Evolutionary conservation across 1,140 invertebrate genomes (phyloP).

Genomic region (Hirudo medicinalis): DNA sequence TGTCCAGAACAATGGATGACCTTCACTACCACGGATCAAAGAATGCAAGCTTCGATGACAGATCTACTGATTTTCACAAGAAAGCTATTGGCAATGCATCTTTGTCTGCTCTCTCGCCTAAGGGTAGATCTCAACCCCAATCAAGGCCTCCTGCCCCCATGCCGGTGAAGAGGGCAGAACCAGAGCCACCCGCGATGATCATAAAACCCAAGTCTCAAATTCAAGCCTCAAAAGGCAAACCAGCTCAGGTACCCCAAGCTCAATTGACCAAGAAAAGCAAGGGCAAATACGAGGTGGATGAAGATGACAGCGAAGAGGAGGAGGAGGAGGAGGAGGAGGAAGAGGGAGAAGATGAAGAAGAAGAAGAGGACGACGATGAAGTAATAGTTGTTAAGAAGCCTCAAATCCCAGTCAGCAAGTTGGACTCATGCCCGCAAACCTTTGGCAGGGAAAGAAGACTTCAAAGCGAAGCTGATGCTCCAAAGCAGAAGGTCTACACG

Average conservation of each 20-base stretch:
- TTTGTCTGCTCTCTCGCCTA: neutral
- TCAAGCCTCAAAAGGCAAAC: neutral
- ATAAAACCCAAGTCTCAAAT: neutral
- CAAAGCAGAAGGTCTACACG: neutral
- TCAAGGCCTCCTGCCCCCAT: neutral
- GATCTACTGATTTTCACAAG: neutral
- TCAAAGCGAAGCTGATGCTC: neutral
- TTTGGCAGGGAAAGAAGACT: slow-evolving; percentile 3
- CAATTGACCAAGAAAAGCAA: neutral
- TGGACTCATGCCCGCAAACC: neutral
- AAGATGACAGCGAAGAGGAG: slow-evolving; percentile 18
- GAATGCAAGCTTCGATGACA: neutral
- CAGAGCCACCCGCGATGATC: neutral
- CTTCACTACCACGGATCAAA: neutral
- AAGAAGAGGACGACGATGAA: neutral
- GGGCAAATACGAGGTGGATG: neutral
- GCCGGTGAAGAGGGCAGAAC: slow-evolving; percentile 3
- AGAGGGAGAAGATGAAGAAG: neutral
- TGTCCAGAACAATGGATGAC: slow-evolving; percentile 13
- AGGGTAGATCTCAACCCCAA: neutral
- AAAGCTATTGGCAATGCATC: neutral
- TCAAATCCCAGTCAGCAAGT: neutral
- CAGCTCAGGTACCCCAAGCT: neutral
- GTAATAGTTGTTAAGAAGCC: neutral
- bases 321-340: slow-evolving; percentile 6